Conservation (phyloP, 2,888 invertebrate genomes). For the Cantharis nigra region DNA sequence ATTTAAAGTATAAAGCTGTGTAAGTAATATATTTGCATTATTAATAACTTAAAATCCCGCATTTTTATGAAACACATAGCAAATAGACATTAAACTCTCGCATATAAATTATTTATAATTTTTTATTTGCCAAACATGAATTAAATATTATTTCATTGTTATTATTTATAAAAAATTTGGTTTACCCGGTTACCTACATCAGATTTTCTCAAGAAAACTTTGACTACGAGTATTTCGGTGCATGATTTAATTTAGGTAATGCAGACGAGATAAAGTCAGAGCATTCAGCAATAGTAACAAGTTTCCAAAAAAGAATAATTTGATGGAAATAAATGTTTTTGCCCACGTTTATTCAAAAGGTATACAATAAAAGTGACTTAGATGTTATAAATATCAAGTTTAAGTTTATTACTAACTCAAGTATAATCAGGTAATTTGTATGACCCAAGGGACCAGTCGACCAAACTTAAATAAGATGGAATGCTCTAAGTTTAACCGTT, state of each 20-base stretch:
- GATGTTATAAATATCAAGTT: conserved; percentile 32
- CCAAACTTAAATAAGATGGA: conserved; percentile 46
- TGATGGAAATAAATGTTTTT: neutral
- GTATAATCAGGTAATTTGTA: conserved; percentile 49
- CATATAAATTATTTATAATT: neutral
- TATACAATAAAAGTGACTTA: conserved; percentile 34
- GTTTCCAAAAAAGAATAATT: neutral
- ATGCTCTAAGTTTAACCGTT: conserved; percentile 45
- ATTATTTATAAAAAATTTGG: neutral
- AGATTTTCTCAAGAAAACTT: neutral
- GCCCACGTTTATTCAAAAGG: neutral
- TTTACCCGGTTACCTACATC: neutral
- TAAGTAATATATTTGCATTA: neutral
- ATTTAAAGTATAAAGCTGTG: neutral
- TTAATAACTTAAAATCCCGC: neutral
- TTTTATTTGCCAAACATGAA: too few species aligned
- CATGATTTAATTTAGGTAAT: neutral
- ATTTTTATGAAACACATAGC: neutral
- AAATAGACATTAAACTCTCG: neutral
- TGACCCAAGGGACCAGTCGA: conserved; percentile 41
- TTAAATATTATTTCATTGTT: neutral
- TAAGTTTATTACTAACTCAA: conserved; percentile 33
- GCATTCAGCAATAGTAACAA: too few species aligned
- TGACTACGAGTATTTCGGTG: neutral
- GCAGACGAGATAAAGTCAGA: neutral